A percentile compares a stretch with the other conserved stretches of the same genome.
phyloP scores from a whole-genome alignment of 2,888 invertebrate genomes.

The Helleia helle region DNA sequence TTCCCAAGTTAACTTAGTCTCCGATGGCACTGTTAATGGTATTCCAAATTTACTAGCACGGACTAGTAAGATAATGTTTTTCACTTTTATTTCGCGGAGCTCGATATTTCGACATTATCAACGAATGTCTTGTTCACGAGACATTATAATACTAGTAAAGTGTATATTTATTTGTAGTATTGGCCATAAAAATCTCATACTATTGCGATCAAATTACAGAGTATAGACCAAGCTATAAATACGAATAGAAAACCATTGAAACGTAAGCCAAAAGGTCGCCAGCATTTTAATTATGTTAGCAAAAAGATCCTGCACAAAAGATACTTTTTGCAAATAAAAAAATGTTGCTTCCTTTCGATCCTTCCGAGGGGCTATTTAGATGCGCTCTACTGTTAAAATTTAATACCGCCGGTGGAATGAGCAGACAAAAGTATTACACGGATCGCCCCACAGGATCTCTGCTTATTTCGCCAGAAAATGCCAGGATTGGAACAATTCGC shows the following conservation, averaged over 20 bases:
- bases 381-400: conserved; percentile 5
- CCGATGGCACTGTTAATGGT: background rate
- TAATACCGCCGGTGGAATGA: conserved; percentile 2
- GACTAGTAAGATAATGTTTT: no score
- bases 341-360: conserved; percentile 2
- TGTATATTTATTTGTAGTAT: no score
- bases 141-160: no score
- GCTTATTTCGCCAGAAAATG: conserved; percentile 4
- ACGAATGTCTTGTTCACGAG: no score
- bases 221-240: no score
- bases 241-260: background rate
- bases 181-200: no score
- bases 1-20: background rate
- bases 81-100: no score
- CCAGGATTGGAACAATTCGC: background rate
- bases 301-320: background rate
- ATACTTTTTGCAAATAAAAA: background rate
- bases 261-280: background rate
- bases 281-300: background rate
- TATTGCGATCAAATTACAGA: no score
- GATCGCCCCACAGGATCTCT: conserved; percentile 1
- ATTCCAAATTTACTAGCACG: background rate
- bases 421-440: conserved; percentile 4
- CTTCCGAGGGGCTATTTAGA: conserved; percentile 3
- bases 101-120: no score